Conservation (phyloP, 2,113 vertebrate species). For the Ceuthmochares aereus region DNA sequence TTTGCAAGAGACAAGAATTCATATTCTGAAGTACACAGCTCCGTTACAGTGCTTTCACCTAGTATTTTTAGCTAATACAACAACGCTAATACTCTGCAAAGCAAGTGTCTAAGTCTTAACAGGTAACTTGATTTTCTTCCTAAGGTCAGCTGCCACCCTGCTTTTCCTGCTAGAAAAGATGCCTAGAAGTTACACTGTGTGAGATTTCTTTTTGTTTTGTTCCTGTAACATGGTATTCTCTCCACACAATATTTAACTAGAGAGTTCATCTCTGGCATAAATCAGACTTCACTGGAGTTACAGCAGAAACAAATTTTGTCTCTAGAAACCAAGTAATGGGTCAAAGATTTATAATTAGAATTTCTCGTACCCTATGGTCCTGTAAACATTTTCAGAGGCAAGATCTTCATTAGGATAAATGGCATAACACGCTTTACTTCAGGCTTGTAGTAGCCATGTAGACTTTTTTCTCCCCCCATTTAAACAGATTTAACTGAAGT, state of each 20-base stretch:
- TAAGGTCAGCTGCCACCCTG: background rate
- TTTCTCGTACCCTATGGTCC: background rate
- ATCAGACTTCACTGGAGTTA: background rate
- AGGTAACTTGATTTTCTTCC: background rate
- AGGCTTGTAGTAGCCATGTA: background rate
- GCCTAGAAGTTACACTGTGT: background rate
- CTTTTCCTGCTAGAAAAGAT: background rate
- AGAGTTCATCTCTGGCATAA: background rate
- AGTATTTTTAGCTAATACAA: background rate
- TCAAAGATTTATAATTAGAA: conserved; percentile 30
- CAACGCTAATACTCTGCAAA: background rate
- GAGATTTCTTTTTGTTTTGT: background rate
- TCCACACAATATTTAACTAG: background rate
- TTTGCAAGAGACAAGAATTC: background rate
- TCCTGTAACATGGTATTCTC: background rate
- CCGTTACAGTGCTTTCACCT: background rate
- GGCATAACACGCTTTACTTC: background rate
- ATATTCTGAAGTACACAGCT: background rate
- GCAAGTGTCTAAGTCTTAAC: background rate
- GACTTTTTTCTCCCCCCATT: background rate
- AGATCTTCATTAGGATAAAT: conserved; percentile 16
- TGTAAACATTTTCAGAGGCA: conserved; percentile 26
- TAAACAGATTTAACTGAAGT: background rate
- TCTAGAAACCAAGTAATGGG: conserved; percentile 15
- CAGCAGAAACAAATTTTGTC: background rate